Evolutionary conservation across 2,888 invertebrate species (phyloP), one percentile per base, ranked within the genome.

Genomic region (Amiota minor): DNA sequence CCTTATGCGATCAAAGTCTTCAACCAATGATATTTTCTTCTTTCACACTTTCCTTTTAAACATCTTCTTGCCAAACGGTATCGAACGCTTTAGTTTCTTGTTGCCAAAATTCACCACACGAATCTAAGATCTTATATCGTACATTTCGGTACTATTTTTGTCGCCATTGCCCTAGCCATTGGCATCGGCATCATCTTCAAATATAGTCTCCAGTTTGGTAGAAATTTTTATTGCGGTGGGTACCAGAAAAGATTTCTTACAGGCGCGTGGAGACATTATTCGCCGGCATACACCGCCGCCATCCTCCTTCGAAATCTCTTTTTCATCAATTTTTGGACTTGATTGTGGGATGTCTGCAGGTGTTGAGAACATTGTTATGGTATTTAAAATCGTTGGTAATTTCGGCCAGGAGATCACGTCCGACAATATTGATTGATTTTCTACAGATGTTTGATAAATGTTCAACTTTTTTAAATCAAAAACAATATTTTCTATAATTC

Each of bases 151-250:
- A 4, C 6, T 35, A 11, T 59, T 10, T n/a, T 6, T 2, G 1
- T 18, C 23, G n/a, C n/a, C n/a, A n/a, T n/a, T 49, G 14, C 23
- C 50, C 50, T 67, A 67, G 23, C 20, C n/a, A 49, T 84, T 84
- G 0, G 68, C 83, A 67, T 80, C 83, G 23, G 77, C 79, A 11
- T 83, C 78, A 73, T 89, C 89, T 72, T 89, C 89, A 61, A 87
- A 89, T 49, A 89, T 89, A 0, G 89, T 89, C 72, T 89, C 89
- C 20, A 89, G 74, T 72, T 81, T 88, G 3, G 89, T 75, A 3
- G 88, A 88, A 20, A 80, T 88, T 81, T 84, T 81, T 11, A 88
- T 89, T 14, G 81, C 79, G 47, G 87, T 84, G 65, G 88, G 78
- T 8, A 89, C 86, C 3, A 86, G 79, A 12, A 84, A 86, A 47